Percentiles rank a stretch among this genome's conserved stretches.
Conservation (phyloP, 2,797 vertebrate genomes). For the Pseudotriccus pelzelni region DNA sequence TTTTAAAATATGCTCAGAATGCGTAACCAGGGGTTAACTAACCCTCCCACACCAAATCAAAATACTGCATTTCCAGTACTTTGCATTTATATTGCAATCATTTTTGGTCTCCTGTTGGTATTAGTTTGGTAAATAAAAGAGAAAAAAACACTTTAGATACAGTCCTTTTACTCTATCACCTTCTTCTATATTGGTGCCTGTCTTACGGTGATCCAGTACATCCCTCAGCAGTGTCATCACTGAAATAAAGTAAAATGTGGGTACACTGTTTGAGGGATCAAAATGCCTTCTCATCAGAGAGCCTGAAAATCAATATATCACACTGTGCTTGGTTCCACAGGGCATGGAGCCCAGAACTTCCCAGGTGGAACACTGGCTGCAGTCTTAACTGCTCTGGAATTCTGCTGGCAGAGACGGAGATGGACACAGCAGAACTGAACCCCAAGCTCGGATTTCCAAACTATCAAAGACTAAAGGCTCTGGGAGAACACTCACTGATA, state of each 20-base stretch:
- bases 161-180: not conserved
- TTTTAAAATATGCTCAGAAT: not conserved
- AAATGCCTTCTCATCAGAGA: not conserved
- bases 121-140: not conserved
- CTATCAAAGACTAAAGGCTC: not conserved
- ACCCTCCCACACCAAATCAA: not conserved
- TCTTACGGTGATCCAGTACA: not conserved
- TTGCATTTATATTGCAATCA: not conserved
- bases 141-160: not conserved
- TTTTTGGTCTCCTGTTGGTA: not conserved
- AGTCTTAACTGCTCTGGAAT: not conserved
- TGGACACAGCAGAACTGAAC: not conserved
- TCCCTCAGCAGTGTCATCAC: not conserved
- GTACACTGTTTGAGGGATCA: not conserved
- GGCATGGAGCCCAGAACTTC: not conserved
- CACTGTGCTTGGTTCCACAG: not conserved
- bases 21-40: not conserved
- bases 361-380: not conserved
- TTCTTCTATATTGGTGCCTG: not conserved
- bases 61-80: not conserved
- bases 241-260: not conserved
- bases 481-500: not conserved
- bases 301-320: not conserved
- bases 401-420: not conserved
- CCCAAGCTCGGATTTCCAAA: not conserved